Conservation (phyloP, 2,113 vertebrate genomes). For the Heteronetta atricapilla region DNA sequence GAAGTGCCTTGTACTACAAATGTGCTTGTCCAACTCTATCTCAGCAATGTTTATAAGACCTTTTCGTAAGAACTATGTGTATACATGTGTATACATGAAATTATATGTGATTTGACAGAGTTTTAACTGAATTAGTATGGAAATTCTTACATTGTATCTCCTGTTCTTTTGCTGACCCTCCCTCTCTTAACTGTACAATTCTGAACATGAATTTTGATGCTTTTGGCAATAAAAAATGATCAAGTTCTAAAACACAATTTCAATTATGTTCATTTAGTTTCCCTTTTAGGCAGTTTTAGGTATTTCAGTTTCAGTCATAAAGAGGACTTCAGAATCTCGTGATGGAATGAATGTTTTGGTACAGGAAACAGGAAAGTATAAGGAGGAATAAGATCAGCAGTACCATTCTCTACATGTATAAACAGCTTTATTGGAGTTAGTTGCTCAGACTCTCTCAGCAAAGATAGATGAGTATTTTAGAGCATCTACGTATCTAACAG, state of each 20-base stretch:
- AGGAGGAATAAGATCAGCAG: not conserved
- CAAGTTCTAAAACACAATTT: not conserved
- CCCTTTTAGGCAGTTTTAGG: rapidly evolving
- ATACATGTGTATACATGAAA: not conserved
- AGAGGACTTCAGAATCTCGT: not conserved
- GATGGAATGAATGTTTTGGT: not conserved
- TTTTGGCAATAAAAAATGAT: rapidly evolving
- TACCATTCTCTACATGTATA: not conserved
- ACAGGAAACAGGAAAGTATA: not conserved
- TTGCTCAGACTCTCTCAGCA: not conserved
- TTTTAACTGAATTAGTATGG: not conserved
- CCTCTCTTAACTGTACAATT: not conserved
- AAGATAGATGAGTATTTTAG: not conserved
- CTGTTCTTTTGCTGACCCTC: not conserved
- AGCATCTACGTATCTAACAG: not conserved
- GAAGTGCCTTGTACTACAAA: not conserved
- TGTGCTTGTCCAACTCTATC: not conserved
- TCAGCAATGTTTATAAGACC: not conserved
- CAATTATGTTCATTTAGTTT: not conserved
- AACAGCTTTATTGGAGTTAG: not conserved
- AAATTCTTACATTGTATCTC: not conserved
- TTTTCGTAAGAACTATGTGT: not conserved
- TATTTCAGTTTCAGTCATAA: not conserved
- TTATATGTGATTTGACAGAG: not conserved
- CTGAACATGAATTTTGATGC: not conserved